Percentiles rank a stretch among this genome's conserved stretches.
These are phyloP conservation scores for Apis laboriosa DNA, from an alignment of 1,140 invertebrate species.

Conservation along the genomic window DNA sequence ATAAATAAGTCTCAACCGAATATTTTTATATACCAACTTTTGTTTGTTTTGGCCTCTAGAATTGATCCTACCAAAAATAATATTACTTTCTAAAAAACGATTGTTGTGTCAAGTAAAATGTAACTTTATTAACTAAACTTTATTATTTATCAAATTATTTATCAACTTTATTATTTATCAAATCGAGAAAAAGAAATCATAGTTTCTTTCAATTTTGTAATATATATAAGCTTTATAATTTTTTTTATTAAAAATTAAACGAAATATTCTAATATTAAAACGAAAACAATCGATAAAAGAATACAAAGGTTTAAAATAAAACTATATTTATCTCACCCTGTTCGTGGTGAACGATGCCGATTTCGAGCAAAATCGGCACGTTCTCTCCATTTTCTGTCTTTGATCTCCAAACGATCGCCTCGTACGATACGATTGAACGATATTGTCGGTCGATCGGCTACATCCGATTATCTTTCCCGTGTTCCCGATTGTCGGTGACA, in stretches of 20 bases:
- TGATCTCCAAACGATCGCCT: not conserved
- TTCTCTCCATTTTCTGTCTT: conserved; percentile 3
- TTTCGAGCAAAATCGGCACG: not conserved
- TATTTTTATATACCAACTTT: too few relatives aligned
- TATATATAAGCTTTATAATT: not conserved
- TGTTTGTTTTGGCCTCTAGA: too few relatives aligned
- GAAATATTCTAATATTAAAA: not conserved
- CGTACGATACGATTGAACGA: not conserved
- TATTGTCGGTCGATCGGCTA: conserved; percentile 4
- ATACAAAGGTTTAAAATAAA: not conserved
- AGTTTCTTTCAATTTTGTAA: too few relatives aligned
- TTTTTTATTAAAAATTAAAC: not conserved
- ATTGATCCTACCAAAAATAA: too few relatives aligned
- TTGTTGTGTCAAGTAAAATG: too few relatives aligned
- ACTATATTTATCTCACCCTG: not conserved
- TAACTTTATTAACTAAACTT: too few relatives aligned
- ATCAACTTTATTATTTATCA: too few relatives aligned
- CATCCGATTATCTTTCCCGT: not conserved
- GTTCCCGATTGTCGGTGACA: not conserved
- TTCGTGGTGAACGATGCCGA: not conserved
- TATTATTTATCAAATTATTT: too few relatives aligned
- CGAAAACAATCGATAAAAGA: not conserved
- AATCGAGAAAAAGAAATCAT: too few relatives aligned
- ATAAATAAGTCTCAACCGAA: too few relatives aligned
- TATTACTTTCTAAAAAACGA: too few relatives aligned